Percentiles rank a stretch among this genome's conserved stretches.
Evolutionary conservation across 2,888 invertebrate genomes (phyloP).

Genomic region (Cyclophora albipunctata): DNA sequence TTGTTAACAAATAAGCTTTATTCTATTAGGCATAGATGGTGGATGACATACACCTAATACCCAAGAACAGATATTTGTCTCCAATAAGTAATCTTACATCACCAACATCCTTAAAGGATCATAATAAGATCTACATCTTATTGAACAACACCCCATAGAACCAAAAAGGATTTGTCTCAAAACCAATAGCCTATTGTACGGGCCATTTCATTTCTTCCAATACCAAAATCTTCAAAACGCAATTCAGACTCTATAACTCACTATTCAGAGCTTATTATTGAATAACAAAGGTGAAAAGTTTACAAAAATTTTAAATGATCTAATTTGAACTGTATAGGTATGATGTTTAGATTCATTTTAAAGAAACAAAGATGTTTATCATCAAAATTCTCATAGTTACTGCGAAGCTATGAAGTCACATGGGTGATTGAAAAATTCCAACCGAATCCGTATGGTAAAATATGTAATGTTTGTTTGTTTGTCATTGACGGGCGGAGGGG

Average conservation of each 20-base stretch:
- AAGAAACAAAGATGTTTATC: slow-evolving; percentile 41
- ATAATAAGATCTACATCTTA: slow-evolving; percentile 15
- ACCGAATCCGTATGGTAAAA: slow-evolving; percentile 33
- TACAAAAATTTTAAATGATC: no score
- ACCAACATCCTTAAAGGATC: slow-evolving; percentile 1
- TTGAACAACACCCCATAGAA: slow-evolving; percentile 37
- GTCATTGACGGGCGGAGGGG: slow-evolving; percentile 49
- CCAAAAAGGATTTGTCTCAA: slow-evolving; percentile 57
- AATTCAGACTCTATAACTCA: no score
- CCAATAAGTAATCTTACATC: no score
- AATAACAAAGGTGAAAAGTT: no score
- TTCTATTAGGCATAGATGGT: no score
- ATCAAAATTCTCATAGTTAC: slow-evolving; percentile 33
- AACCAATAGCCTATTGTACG: slow-evolving; percentile 46
- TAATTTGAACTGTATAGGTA: slow-evolving; percentile 8
- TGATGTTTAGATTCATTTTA: slow-evolving; percentile 20
- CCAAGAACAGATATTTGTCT: no score
- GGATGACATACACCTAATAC: no score
- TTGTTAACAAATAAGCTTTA: no score
- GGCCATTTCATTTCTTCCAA: slow-evolving; percentile 50
- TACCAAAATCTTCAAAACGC: no score
- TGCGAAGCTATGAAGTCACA: slow-evolving; percentile 58
- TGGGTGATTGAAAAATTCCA: slow-evolving; percentile 66
- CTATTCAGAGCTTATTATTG: no score
- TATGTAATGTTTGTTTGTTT: slow-evolving; percentile 43